phyloP scores from a whole-genome alignment of 2,113 vertebrate species.

The Elachura formosa region DNA sequence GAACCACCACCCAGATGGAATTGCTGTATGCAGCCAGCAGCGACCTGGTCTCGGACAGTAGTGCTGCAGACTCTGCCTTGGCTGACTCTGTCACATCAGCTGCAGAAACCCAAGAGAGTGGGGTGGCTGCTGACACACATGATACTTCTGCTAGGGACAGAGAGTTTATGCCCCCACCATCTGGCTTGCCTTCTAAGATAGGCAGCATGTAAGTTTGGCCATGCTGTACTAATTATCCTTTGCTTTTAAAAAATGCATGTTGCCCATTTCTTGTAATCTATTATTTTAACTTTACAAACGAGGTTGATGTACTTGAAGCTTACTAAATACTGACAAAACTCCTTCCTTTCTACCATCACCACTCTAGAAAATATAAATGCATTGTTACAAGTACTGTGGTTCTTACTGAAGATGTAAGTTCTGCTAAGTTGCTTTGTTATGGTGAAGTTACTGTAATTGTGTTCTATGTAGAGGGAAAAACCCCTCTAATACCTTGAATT shows the following conservation, averaged over 20 bases:
- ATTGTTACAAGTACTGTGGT: background rate
- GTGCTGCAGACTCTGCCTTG: conserved; percentile 72
- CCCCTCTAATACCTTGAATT: background rate
- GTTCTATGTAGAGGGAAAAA: background rate
- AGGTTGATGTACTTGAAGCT: background rate
- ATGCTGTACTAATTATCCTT: conserved; percentile 67
- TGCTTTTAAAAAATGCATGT: conserved; percentile 64
- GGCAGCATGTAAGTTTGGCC: conserved; percentile 85
- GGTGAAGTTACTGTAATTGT: background rate
- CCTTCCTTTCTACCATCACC: background rate
- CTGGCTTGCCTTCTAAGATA: conserved; percentile 79
- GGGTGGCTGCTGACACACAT: conserved; percentile 60
- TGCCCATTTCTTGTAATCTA: conserved; percentile 37
- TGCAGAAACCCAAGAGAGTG: conserved; percentile 73
- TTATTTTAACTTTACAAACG: background rate
- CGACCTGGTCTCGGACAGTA: conserved; percentile 74
- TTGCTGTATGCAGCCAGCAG: conserved; percentile 88
- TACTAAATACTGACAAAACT: conserved; percentile 34
- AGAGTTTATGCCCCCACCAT: conserved; percentile 73
- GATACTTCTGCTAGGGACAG: conserved; percentile 78
- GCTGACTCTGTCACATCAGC: conserved; percentile 68
- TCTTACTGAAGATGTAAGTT: background rate
- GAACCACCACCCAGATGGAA: conserved; percentile 97
- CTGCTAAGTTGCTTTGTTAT: background rate
- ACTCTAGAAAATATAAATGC: background rate